These are phyloP conservation scores for Lumbricus terrestris DNA, from an alignment of 2,888 invertebrate species.

Conservation along the genomic window DNA sequence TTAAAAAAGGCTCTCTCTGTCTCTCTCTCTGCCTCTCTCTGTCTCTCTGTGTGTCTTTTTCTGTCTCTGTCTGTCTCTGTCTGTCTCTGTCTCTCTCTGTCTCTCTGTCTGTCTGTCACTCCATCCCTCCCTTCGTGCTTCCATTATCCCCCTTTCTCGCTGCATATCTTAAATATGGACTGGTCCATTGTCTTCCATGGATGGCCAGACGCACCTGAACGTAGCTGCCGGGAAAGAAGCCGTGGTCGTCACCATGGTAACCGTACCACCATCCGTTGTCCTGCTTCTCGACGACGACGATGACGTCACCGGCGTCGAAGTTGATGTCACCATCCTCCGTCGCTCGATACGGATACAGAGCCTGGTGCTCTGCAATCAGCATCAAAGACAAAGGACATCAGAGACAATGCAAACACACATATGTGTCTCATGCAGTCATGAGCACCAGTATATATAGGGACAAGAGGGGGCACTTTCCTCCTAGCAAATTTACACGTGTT, in stretches of 20 bases:
- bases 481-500: too few species aligned
- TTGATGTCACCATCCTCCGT: constrained; percentile 43
- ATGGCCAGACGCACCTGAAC: constrained; percentile 46
- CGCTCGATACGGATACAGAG: constrained; percentile 31
- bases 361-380: constrained; percentile 33
- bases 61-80: too few species aligned
- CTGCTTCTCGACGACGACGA: constrained; percentile 47
- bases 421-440: too few species aligned
- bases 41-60: too few species aligned
- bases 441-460: too few species aligned
- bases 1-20: too few species aligned
- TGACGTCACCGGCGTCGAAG: constrained; percentile 48
- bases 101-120: neutral
- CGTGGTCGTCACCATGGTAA: constrained; percentile 45
- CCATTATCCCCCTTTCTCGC: neutral
- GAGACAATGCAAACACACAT: too few species aligned
- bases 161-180: neutral
- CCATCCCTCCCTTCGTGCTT: neutral
- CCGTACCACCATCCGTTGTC: constrained; percentile 58
- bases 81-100: too few species aligned
- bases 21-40: neutral
- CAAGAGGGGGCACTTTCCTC: too few species aligned
- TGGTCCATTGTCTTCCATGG: too few species aligned
- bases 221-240: constrained; percentile 55
- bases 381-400: neutral